Percentiles rank a stretch among this genome's conserved stretches.
These are phyloP conservation scores for Callitettix versicolor DNA, from an alignment of 1,140 invertebrate species.

Conservation along the genomic window DNA sequence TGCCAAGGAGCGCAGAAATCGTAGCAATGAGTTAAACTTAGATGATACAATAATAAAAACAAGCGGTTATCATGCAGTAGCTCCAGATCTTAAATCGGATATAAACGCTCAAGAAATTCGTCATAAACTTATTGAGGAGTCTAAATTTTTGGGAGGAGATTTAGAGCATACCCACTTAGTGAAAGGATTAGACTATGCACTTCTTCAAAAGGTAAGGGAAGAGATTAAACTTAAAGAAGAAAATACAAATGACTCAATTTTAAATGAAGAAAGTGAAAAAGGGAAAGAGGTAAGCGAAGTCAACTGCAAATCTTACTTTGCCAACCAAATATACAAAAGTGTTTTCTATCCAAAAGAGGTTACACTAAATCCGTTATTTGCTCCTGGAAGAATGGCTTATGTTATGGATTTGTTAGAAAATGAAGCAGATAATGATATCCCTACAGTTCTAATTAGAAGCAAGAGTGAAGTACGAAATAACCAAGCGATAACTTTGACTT, in stretches of 20 bases:
- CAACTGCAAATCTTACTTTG: too few relatives aligned
- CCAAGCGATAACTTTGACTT: too few relatives aligned
- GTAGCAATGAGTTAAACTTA: too few relatives aligned
- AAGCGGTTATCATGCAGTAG: too few relatives aligned
- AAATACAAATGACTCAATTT: not conserved
- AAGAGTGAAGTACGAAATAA: too few relatives aligned
- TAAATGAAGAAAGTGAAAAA: not conserved
- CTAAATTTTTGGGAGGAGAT: constrained; percentile 3
- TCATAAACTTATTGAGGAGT: not conserved
- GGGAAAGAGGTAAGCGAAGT: too few relatives aligned
- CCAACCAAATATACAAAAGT: not conserved
- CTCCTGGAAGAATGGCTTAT: constrained; percentile 5
- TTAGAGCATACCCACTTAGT: constrained; percentile 1
- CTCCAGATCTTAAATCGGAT: too few relatives aligned
- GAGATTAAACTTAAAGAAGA: constrained; percentile 5
- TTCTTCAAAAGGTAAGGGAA: not conserved
- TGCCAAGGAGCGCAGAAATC: too few relatives aligned
- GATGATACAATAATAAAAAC: too few relatives aligned
- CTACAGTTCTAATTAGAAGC: not conserved
- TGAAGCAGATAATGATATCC: not conserved
- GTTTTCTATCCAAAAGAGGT: not conserved
- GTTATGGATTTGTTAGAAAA: not conserved
- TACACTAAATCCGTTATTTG: not conserved
- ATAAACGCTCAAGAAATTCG: too few relatives aligned
- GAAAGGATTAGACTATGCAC: not conserved